Evolutionary conservation across 2,797 vertebrate genomes (phyloP).

Genomic region (Malurus leucopterus): DNA sequence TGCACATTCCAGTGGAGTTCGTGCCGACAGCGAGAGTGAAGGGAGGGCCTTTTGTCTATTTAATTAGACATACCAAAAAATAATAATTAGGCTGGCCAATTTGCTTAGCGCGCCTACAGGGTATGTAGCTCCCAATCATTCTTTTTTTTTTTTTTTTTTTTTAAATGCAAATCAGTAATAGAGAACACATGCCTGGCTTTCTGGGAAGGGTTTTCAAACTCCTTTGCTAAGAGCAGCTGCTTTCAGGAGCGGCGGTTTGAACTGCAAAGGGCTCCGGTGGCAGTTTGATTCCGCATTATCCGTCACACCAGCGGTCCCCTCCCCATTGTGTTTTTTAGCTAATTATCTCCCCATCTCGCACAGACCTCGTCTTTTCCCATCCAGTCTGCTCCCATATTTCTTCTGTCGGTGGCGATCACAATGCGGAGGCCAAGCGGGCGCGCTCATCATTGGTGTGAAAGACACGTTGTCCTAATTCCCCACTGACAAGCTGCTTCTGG

Average conservation of each 20-base stretch:
- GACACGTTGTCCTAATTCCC: constrained; percentile 18
- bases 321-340: neutral
- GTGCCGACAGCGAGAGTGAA: neutral
- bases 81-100: constrained; percentile 64
- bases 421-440: neutral
- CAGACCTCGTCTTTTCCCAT: neutral
- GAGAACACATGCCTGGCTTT: neutral
- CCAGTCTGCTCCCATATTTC: neutral
- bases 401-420: neutral
- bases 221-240: neutral
- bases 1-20: constrained; percentile 42
- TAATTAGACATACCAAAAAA: constrained; percentile 61
- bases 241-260: neutral
- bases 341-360: neutral
- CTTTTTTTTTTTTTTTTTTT: neutral
- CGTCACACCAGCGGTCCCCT: neutral
- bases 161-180: constrained; percentile 15
- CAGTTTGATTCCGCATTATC: neutral
- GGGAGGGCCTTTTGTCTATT: constrained; percentile 51
- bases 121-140: constrained; percentile 10
- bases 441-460: constrained; percentile 13
- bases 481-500: neutral
- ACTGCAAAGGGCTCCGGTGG: neutral
- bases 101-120: constrained; percentile 45
- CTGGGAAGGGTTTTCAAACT: constrained; percentile 21